Evolutionary conservation across 1,140 invertebrate species (phyloP).

Genomic region (Sipha flava): DNA sequence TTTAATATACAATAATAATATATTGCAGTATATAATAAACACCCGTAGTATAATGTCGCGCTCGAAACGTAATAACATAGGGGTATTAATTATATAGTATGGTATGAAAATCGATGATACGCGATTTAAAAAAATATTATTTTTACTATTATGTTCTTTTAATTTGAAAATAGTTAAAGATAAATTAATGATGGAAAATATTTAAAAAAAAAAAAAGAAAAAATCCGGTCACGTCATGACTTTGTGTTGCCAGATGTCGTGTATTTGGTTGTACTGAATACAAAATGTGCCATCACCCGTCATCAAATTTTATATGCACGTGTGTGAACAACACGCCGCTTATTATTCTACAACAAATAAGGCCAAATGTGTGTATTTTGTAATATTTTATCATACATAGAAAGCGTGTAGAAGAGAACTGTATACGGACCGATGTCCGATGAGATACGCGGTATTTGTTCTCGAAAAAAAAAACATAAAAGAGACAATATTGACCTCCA

Average conservation of each 20-base stretch:
- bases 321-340: not conserved
- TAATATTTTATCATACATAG: not conserved
- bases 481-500: not conserved
- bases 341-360: constrained; percentile 10
- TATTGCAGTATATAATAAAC: too few species aligned
- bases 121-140: too few species aligned
- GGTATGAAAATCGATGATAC: not conserved
- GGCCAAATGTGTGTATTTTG: constrained; percentile 1
- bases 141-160: too few species aligned
- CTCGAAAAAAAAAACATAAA: not conserved
- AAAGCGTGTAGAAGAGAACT: not conserved
- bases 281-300: not conserved
- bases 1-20: too few species aligned
- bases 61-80: too few species aligned
- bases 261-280: constrained; percentile 3
- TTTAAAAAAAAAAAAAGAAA: not conserved
- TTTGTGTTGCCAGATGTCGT: constrained; percentile 1
- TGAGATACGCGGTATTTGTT: not conserved
- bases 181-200: not conserved
- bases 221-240: constrained; percentile 6
- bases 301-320: constrained; percentile 15
- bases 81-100: not conserved
- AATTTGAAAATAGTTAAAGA: not conserved
- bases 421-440: not conserved
- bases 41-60: too few species aligned